Conservation (phyloP, 2,797 vertebrate genomes). For the Merluccius polli region DNA sequence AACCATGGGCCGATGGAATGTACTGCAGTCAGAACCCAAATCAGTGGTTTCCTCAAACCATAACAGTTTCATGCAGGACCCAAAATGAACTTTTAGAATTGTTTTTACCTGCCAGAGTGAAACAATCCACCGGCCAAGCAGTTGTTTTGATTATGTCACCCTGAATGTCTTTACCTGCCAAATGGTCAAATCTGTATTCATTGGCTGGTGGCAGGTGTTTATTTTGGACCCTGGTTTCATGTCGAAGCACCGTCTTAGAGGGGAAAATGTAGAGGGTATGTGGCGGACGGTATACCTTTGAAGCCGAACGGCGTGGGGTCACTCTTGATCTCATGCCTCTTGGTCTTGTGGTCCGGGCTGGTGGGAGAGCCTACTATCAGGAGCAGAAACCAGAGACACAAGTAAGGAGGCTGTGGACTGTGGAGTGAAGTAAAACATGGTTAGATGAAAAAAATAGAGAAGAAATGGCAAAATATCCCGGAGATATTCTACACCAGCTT, state of each 20-base stretch:
- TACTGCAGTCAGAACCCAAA: not conserved
- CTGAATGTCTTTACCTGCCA: not conserved
- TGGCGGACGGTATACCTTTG: conserved; percentile 75
- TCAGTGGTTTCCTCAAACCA: not conserved
- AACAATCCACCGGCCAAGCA: no score
- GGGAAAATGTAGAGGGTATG: not conserved
- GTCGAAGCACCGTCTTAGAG: no score
- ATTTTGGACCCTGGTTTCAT: no score
- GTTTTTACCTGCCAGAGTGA: not conserved
- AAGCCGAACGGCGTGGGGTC: conserved; percentile 95
- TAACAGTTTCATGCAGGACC: not conserved
- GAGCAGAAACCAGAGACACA: conserved; percentile 29
- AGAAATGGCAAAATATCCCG: not conserved
- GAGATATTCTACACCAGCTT: not conserved
- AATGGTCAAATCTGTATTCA: not conserved
- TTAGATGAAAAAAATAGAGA: not conserved
- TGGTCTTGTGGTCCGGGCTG: conserved; percentile 93
- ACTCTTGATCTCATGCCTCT: conserved; percentile 92
- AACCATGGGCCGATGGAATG: not conserved
- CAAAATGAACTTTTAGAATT: not conserved
- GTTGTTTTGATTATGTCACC: not conserved
- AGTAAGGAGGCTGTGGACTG: not conserved
- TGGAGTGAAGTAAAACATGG: not conserved
- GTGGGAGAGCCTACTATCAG: conserved; percentile 81
- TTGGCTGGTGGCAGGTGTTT: not conserved